Evolutionary conservation across 2,797 vertebrate species (phyloP).

Genomic region (Scarus forsteni): DNA sequence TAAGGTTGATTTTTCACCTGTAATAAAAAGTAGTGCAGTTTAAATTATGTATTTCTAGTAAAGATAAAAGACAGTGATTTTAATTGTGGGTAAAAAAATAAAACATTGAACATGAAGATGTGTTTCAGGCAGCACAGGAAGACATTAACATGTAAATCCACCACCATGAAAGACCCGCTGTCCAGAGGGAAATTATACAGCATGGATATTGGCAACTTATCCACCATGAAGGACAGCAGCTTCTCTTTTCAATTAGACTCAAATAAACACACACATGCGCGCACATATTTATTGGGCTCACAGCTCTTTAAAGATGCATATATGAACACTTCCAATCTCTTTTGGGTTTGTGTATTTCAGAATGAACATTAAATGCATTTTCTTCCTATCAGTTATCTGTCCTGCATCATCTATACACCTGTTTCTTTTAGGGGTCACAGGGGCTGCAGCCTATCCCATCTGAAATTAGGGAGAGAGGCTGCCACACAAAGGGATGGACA

Average conservation of each 20-base stretch:
- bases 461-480: no score
- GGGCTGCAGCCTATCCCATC: no score
- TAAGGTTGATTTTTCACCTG: no score
- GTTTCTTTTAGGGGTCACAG: no score
- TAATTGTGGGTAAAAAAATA: not conserved
- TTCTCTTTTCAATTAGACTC: constrained; percentile 15
- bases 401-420: no score
- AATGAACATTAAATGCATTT: no score
- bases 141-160: not conserved
- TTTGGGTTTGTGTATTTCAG: no score
- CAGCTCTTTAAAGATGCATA: not conserved
- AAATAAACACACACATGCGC: constrained; percentile 1
- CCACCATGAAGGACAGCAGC: constrained; percentile 14
- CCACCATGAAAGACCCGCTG: not conserved
- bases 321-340: no score
- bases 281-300: not conserved
- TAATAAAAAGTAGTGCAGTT: no score
- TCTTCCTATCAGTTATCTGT: no score
- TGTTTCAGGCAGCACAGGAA: not conserved
- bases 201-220: constrained; percentile 17
- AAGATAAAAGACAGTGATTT: not conserved
- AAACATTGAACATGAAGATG: not conserved
- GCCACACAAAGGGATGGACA: no score
- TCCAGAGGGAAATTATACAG: constrained; percentile 16
- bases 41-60: not conserved